phyloP scores from a whole-genome alignment of 2,888 invertebrate genomes.

The Hemaris fuciformis region DNA sequence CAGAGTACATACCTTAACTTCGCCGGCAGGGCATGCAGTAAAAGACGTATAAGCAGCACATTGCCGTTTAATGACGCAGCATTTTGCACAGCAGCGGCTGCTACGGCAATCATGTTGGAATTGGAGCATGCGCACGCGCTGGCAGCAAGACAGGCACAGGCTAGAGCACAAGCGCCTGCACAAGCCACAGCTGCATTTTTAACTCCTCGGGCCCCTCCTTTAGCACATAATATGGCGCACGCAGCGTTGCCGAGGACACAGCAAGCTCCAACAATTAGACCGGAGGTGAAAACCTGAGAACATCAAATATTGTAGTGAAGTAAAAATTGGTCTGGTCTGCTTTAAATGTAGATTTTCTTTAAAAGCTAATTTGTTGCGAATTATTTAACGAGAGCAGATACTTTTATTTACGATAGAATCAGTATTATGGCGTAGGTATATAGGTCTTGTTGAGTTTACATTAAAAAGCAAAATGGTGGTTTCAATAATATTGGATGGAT shows the following conservation, averaged over 20 bases:
- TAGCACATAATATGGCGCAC: conserved; percentile 58
- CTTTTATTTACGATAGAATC: too few relatives aligned
- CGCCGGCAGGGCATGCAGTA: conserved; percentile 67
- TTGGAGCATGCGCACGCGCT: conserved; percentile 61
- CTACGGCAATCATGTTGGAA: conserved; percentile 58
- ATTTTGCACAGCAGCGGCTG: conserved; percentile 66
- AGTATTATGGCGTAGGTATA: too few relatives aligned
- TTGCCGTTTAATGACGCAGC: conserved; percentile 74
- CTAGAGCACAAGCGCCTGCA: conserved; percentile 61
- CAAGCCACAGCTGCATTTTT: conserved; percentile 62
- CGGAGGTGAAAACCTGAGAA: conserved; percentile 67
- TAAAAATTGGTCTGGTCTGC: too few relatives aligned
- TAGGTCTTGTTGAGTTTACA: too few relatives aligned
- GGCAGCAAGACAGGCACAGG: conserved; percentile 60
- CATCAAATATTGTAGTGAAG: not conserved
- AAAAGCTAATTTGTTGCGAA: too few relatives aligned
- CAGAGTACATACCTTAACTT: conserved; percentile 55
- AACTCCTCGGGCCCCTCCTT: conserved; percentile 64
- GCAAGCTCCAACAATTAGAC: conserved; percentile 68
- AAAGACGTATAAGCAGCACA: conserved; percentile 62
- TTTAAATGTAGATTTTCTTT: too few relatives aligned
- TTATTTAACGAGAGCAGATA: too few relatives aligned
- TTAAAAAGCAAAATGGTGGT: too few relatives aligned
- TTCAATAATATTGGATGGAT: too few relatives aligned
- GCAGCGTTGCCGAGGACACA: conserved; percentile 68